phyloP scores from a whole-genome alignment of 2,888 invertebrate genomes.

The Leuctra nigra region DNA sequence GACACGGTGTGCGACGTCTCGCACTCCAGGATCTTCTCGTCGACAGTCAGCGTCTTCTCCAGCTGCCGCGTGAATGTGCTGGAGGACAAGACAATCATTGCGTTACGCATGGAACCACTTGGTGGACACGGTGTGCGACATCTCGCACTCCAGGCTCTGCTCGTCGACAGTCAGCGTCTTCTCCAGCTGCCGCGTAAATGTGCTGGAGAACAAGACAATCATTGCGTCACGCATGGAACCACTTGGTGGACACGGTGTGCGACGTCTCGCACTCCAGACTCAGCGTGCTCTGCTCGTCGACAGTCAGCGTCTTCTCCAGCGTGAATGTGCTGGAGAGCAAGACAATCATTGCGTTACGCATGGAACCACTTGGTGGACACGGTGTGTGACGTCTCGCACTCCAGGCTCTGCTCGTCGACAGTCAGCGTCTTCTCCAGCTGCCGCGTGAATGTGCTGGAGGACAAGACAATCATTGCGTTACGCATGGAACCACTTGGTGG shows the following conservation, averaged over 20 bases:
- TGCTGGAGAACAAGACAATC: too few relatives aligned
- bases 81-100: too few relatives aligned
- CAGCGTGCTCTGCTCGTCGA: conserved; percentile 68
- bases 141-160: conserved; percentile 73
- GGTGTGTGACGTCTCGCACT: conserved; percentile 84
- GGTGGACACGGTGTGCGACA: conserved; percentile 83
- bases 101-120: conserved; percentile 92
- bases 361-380: conserved; percentile 88
- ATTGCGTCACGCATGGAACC: too few relatives aligned
- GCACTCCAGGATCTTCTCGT: conserved; percentile 74
- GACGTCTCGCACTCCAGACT: conserved; percentile 81
- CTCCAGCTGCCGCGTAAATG: conserved; percentile 67
- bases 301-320: conserved; percentile 58
- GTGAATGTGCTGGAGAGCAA: conserved; percentile 58
- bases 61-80: conserved; percentile 67
- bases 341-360: too few relatives aligned
- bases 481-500: conserved; percentile 89
- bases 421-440: conserved; percentile 60
- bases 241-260: conserved; percentile 82
- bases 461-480: too few relatives aligned
- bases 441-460: conserved; percentile 58
- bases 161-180: conserved; percentile 65
- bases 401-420: conserved; percentile 67
- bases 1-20: conserved; percentile 86
- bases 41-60: conserved; percentile 57